These are phyloP conservation scores for Takifugu ocellatus DNA, from an alignment of 2,797 vertebrate species.

Conservation along the genomic window DNA sequence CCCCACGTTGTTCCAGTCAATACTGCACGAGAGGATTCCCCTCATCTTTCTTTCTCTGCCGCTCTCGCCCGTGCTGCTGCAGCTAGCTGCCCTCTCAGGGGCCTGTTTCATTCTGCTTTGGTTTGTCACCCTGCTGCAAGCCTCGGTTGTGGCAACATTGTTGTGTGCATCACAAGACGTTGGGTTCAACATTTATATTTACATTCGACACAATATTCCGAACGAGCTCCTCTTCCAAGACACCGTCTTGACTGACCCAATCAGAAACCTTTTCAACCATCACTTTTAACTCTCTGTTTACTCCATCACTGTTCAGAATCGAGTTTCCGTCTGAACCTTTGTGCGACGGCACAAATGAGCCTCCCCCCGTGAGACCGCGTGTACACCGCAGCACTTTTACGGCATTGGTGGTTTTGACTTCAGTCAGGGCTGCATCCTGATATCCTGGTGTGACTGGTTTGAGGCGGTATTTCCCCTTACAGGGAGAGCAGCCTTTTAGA, in stretches of 20 bases:
- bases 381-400: slow-evolving; percentile 65
- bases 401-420: slow-evolving; percentile 60
- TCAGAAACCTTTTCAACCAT: slow-evolving; percentile 31
- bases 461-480: slow-evolving; percentile 69
- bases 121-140: slow-evolving; percentile 4
- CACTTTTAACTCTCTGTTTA: slow-evolving; percentile 51
- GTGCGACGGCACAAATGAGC: slow-evolving; percentile 45
- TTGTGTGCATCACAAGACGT: no score
- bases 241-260: slow-evolving; percentile 1
- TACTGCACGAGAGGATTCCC: slow-evolving; percentile 49
- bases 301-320: slow-evolving; percentile 52
- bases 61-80: slow-evolving; percentile 27
- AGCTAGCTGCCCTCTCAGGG: slow-evolving; percentile 1
- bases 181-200: no score
- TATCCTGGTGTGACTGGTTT: slow-evolving; percentile 63
- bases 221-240: slow-evolving; percentile 12
- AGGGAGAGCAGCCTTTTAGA: slow-evolving; percentile 78
- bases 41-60: slow-evolving; percentile 22
- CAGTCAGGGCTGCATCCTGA: slow-evolving; percentile 67
- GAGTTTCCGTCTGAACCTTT: slow-evolving; percentile 48
- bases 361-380: slow-evolving; percentile 54
- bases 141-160: no score
- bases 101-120: slow-evolving; percentile 27
- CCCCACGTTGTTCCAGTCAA: slow-evolving; percentile 60
- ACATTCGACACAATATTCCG: slow-evolving; percentile 6